Evolutionary conservation across 2,797 vertebrate species (phyloP).

Genomic region (Phataginus tricuspis): DNA sequence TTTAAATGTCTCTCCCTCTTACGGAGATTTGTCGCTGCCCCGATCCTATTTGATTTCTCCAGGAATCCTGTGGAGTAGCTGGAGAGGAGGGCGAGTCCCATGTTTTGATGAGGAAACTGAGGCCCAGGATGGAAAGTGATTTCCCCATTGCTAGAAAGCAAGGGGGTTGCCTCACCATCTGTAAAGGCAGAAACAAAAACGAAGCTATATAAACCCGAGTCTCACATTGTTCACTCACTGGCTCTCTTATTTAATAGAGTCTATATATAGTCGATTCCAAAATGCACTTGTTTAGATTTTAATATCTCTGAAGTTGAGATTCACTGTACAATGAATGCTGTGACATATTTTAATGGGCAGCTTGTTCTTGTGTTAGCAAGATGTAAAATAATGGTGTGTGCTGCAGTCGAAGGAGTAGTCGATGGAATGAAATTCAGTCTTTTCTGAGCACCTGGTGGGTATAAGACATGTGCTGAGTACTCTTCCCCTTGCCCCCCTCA

Average conservation of each 20-base stretch:
- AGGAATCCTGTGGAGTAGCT: accelerated
- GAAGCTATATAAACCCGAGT: accelerated
- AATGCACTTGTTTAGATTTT: not conserved
- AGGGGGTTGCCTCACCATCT: accelerated
- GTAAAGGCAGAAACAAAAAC: not conserved
- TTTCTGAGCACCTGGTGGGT: not conserved
- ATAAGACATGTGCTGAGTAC: accelerated
- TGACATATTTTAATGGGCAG: not conserved
- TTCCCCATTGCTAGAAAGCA: not conserved
- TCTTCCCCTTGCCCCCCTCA: not conserved
- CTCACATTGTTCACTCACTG: accelerated
- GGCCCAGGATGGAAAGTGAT: not conserved
- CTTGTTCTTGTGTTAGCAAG: not conserved
- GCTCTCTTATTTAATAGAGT: not conserved
- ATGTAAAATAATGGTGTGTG: accelerated
- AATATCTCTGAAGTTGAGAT: not conserved
- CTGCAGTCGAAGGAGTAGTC: accelerated
- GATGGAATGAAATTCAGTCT: not conserved
- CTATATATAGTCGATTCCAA: not conserved
- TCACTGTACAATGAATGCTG: not conserved
- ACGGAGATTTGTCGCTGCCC: not conserved
- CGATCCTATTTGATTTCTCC: not conserved
- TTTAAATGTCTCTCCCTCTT: not conserved
- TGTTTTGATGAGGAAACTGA: not conserved
- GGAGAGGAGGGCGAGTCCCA: not conserved